phyloP scores from a whole-genome alignment of 2,113 vertebrate species.

The Charina bottae region DNA sequence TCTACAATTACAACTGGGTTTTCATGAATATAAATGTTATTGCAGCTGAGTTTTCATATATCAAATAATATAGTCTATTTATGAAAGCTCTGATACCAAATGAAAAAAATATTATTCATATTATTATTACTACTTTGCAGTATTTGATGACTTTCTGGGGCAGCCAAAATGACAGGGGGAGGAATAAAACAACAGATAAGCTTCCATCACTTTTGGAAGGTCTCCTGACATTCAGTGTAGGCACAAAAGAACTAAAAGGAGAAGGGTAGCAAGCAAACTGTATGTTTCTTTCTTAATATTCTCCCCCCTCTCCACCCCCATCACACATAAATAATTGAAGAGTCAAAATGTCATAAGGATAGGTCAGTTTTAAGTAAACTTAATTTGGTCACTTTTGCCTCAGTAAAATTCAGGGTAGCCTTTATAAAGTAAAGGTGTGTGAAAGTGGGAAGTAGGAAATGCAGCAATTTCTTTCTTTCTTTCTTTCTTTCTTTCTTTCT shows the following conservation, averaged over 20 bases:
- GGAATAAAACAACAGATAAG: neutral
- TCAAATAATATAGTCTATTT: constrained; percentile 6
- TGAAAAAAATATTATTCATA: neutral
- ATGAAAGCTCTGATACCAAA: neutral
- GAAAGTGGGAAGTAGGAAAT: neutral
- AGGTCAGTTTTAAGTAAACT: neutral
- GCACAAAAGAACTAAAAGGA: neutral
- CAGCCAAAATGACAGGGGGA: neutral
- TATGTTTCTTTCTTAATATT: neutral
- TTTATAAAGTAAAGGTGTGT: neutral
- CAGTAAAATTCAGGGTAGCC: neutral
- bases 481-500: too few species aligned
- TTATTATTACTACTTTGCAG: neutral
- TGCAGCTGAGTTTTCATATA: constrained; percentile 10
- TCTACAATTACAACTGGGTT: neutral
- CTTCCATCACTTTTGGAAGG: neutral
- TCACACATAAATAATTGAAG: neutral
- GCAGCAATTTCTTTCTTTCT: neutral
- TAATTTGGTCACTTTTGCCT: neutral
- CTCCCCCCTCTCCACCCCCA: neutral
- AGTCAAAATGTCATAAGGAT: neutral
- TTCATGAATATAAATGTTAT: constrained; percentile 27
- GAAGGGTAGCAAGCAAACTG: neutral
- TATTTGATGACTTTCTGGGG: neutral
- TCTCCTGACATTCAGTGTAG: neutral